Base-by-base conservation (phyloP, 2,797 vertebrate species). In the Poeciliopsis paucimaculata region DNA sequence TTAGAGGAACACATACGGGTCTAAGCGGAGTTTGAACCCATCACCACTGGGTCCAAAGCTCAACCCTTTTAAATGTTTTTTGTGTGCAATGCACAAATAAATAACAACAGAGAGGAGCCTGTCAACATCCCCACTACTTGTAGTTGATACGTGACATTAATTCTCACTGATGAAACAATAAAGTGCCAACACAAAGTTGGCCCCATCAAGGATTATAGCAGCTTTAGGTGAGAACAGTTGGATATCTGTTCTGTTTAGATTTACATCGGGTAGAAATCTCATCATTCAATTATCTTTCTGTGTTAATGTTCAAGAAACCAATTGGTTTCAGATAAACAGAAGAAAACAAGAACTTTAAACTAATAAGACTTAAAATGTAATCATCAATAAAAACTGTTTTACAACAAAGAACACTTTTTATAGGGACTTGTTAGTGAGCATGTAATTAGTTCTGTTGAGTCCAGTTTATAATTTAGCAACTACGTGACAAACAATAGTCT, bases 401-500 rank as follows among this genome's bases (percentile, higher is more conserved):
- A 43, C 45, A 26, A n/a, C 26, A 9, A 71, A 71, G 2, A 23
- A 9, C 41, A 43, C 41, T 47, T 72, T 41, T 46, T n/a, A 31
- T 49, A 9, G 28, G 28, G 28, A 49, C 15, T 34, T 23, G 47
- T 53, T 51, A 70, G 41, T 26, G 5, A 74, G 41, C 20, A 39
- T 46, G 73, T 28, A 20, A 36, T 36, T 34, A 36, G 18, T 66
- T 39, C 34, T 39, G 6, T 31, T 49, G 71, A 47, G 39, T 51
- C 47, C 51, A 53, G 26, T 72, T 77, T 82, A 60, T 68, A 75
- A 49, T 88, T 80, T 80, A 60, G 82, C 23, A 64, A 75, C 70
- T 64, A 31, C 75, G 72, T 28, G 43, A 20, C 43, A 80, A 77
- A 80, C 62, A 79, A 6, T 49, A 43, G 23, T 73, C 45, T 64